Evolutionary conservation across 2,797 vertebrate genomes (phyloP), one percentile per base, ranked within the genome.

Genomic region (Danionella dracula): DNA sequence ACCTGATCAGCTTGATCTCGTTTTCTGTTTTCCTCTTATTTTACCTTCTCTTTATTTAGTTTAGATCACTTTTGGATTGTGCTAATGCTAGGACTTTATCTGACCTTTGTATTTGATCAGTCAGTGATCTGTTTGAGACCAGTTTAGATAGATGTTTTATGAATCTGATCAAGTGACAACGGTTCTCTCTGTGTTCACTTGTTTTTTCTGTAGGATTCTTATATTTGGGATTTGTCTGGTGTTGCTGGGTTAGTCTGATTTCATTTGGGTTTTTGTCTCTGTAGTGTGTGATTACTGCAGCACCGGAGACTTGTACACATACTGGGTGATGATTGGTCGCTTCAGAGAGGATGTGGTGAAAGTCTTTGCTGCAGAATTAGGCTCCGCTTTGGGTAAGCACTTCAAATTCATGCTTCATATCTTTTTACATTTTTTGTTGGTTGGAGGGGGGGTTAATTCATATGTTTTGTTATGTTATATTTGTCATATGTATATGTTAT

Each of bases 231-330:
- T 31, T 41, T 40, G 15, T 29, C 20, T 20, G 37, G 6, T 9
- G 9, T n/a, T 7, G 4, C 21, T 5, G 41, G 35, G 40, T 48
- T 44, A 32, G 15, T 35, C n/a, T 48, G 23, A 8, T 53, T 23
- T 16, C 5, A 42, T 17, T 53, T 8, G 12, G 5, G 19, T 60
- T 37, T 13, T 72, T 70, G 13, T 23, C 21, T 34, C 64, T 74
- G 51, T 82, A 95, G 93, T 93, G 93, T 93, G 90, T 53, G 88
- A 90, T 59, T 94, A 93, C 83, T 95, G 89, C 82, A 80, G 86
- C 68, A 81, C 81, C 0, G 93, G 92, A 66, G 93, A 95, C 74
- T 83, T 96, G 67, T 81, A 92, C 51, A 88, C 92, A 0, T 85
- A 89, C 77, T 96, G 94, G 94, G 78, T 83, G 0, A 53, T 90